These are phyloP conservation scores for Numenius phaeopus DNA, from an alignment of 2,797 vertebrate species.

Conservation along the genomic window DNA sequence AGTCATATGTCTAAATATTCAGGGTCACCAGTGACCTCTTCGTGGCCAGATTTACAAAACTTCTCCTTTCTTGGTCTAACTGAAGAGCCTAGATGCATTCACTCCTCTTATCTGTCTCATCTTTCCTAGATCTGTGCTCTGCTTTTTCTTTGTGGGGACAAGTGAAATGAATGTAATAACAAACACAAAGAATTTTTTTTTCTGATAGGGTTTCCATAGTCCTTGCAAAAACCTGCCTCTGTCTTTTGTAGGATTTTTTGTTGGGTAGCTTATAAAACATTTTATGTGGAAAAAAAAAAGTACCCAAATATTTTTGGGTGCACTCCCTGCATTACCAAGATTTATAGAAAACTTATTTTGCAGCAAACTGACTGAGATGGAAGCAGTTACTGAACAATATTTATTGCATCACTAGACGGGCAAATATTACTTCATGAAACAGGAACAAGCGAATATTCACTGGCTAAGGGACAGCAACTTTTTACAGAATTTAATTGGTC, in stretches of 20 bases:
- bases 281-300: not conserved
- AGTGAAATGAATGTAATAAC: not conserved
- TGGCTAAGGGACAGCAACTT: not conserved
- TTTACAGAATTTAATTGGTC: not conserved
- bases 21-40: slow-evolving; percentile 12
- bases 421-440: slow-evolving; percentile 19
- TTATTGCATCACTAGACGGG: not conserved
- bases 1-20: slow-evolving; percentile 65
- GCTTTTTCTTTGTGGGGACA: not conserved
- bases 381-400: not conserved
- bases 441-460: not conserved
- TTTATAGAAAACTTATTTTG: slow-evolving; percentile 16
- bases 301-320: not conserved
- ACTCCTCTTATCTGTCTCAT: not conserved
- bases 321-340: not conserved
- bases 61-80: not conserved
- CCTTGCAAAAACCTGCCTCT: not conserved
- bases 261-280: not conserved
- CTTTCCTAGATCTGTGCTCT: not conserved
- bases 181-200: not conserved
- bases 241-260: not conserved
- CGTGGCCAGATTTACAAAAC: not conserved
- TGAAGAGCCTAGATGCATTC: not conserved
- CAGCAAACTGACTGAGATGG: not conserved
- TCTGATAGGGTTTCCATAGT: not conserved